Base-by-base conservation (phyloP, 2,113 vertebrate genomes). In the Columba livia region DNA sequence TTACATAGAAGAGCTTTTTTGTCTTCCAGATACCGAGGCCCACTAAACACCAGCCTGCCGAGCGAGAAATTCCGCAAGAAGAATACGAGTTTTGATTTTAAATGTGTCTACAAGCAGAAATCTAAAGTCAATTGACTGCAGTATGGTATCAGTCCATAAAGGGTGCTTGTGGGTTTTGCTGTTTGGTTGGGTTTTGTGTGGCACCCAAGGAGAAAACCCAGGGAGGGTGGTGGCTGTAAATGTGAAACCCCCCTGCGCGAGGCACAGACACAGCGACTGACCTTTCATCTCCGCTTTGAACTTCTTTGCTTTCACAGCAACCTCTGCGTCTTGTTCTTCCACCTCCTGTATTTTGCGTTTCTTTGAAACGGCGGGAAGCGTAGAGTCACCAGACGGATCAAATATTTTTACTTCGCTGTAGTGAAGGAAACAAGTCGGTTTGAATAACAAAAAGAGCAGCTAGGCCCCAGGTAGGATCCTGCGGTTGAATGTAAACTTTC, bases 311-410 rank as follows among this genome's bases (percentile, higher is more conserved):
- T 99, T 99, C 93, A 98, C 91, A 97, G 98, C 98, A 82, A 95
- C 93, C 57, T 92, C 94, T 7, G 70, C 42, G 15, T 96, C 95
- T 6, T 98, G 98, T 34, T 98, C 97, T 42, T 98, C 98, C 9
- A 98, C 97, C 80, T 99, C 98, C 85, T 99, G 98, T 74, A 99
- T 98, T 97, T 99, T 99, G 92, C 99, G 99, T 97, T 99, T 99
- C 94, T 98, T 99, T 58, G 99, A 98, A 47, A 96, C 98, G 51
- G 98, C 94, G 51, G 99, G 99, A 64, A 99, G 98, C 0, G 99
- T 99, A 0, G 99, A 99, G 77, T 99, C 99, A 11, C 98, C 99
- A 36, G 99, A 99, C 5, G 99, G 99, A 89, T 99, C 99, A 3
- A 99, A 99, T 11, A 98, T 86, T 95, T 98, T 99, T 73, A 99